These are phyloP conservation scores for Tyrannus savana DNA, from an alignment of 2,113 vertebrate species.

Conservation along the genomic window DNA sequence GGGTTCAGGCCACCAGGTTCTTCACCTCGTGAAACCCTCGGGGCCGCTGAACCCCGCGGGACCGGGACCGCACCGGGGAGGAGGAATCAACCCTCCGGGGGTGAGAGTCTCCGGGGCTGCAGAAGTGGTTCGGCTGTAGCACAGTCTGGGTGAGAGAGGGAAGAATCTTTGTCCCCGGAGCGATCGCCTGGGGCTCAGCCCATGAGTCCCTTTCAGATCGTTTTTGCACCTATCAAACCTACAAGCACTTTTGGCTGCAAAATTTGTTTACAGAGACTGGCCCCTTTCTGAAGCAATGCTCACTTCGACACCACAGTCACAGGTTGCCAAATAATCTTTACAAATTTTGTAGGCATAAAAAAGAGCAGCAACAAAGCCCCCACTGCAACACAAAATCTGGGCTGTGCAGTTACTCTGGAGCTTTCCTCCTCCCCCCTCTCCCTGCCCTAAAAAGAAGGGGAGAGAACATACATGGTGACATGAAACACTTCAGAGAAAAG, in stretches of 20 bases:
- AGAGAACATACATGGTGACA: conserved; percentile 25
- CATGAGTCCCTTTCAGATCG: fast-evolving
- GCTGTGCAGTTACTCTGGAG: not conserved
- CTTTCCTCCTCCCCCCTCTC: not conserved
- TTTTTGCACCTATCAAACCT: not conserved
- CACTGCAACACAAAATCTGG: not conserved
- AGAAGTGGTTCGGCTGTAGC: not conserved
- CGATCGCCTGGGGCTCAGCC: not conserved
- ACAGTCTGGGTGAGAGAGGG: not conserved
- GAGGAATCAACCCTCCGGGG: not conserved
- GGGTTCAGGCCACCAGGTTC: not conserved
- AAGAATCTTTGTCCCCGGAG: not conserved
- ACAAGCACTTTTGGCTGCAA: not conserved
- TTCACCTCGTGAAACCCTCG: not conserved
- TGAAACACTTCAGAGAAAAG: conserved; percentile 62
- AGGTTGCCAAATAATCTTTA: not conserved
- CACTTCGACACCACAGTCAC: fast-evolving
- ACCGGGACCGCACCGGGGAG: fast-evolving
- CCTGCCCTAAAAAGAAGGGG: not conserved
- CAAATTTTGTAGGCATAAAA: not conserved
- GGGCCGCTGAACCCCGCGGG: not conserved
- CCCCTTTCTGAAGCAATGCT: not conserved
- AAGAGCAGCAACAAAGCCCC: not conserved
- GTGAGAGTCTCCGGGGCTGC: not conserved
- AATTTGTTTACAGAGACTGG: not conserved